Percentiles rank a stretch among this genome's conserved stretches.
Conservation (phyloP, 2,113 vertebrate species). For the Baryphthengus martii region DNA sequence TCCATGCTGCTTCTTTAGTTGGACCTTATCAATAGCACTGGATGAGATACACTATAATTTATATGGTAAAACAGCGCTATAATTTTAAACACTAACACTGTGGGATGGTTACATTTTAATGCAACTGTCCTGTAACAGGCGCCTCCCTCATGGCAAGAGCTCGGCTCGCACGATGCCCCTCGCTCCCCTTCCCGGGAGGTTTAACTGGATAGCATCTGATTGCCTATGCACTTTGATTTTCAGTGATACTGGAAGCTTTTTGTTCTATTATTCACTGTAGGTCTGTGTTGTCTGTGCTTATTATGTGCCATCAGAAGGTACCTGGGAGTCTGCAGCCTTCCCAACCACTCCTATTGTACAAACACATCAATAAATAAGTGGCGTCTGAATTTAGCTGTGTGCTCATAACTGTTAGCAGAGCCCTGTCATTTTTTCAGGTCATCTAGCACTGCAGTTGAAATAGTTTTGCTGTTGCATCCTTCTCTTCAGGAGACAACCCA, state of each 20-base stretch:
- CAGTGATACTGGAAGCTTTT: slow-evolving; percentile 31
- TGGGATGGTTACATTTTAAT: neutral
- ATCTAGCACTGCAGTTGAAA: neutral
- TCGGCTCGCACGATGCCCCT: neutral
- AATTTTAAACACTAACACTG: neutral
- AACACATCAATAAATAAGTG: slow-evolving; percentile 65
- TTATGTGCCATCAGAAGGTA: slow-evolving; percentile 58
- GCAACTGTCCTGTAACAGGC: neutral
- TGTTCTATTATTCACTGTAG: slow-evolving; percentile 73
- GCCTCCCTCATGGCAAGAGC: neutral
- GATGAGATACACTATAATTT: rapidly evolving
- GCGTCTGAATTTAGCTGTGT: slow-evolving; percentile 17
- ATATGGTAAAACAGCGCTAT: neutral
- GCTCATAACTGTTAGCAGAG: neutral
- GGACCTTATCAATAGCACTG: rapidly evolving
- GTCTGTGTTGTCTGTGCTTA: slow-evolving; percentile 49
- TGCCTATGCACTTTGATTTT: slow-evolving; percentile 58
- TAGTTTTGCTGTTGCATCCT: slow-evolving; percentile 12
- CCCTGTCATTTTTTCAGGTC: slow-evolving; percentile 56
- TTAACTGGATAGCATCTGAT: neutral
- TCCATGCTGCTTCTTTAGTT: neutral
- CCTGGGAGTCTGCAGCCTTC: slow-evolving; percentile 31
- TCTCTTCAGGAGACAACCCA: slow-evolving; percentile 24
- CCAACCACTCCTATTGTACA: slow-evolving; percentile 52
- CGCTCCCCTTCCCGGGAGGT: neutral